phyloP scores from a whole-genome alignment of 2,113 vertebrate species.

The Pseudopipra pipra region DNA sequence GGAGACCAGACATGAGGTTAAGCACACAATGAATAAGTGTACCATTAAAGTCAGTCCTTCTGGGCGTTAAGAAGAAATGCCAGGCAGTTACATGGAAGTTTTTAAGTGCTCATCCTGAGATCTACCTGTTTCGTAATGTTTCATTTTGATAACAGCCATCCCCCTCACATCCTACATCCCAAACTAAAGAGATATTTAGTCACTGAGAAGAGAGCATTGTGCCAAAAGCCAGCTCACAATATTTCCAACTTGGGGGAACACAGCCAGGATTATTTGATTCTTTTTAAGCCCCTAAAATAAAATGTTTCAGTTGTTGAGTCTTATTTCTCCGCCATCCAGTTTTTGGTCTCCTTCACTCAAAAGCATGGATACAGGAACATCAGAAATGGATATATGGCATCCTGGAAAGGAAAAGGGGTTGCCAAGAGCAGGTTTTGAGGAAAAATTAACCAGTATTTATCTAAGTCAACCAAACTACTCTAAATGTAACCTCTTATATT shows the following conservation, averaged over 20 bases:
- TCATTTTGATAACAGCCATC: constrained; percentile 27
- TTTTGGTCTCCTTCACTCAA: background rate
- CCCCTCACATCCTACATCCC: constrained; percentile 1
- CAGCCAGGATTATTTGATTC: background rate
- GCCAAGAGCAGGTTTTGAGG: background rate
- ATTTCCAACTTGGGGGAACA: background rate
- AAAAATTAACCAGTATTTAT: background rate
- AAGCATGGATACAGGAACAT: background rate
- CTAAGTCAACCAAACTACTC: background rate
- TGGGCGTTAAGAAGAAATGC: background rate
- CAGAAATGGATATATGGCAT: background rate
- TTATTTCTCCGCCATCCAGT: background rate
- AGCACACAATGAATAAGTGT: background rate
- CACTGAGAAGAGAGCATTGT: background rate
- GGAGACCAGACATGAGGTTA: constrained; percentile 5
- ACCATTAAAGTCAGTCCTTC: constrained; percentile 15
- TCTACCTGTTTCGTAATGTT: constrained; percentile 7
- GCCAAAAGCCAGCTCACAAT: background rate
- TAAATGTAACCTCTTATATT: background rate
- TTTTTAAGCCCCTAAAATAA: background rate
- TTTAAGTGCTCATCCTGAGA: background rate
- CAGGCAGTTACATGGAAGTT: background rate
- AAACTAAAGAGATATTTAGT: constrained; percentile 43
- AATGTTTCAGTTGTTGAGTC: fast-evolving
- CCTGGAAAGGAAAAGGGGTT: background rate